These are phyloP conservation scores for Jacana jacana DNA, from an alignment of 2,113 vertebrate species.

Conservation along the genomic window DNA sequence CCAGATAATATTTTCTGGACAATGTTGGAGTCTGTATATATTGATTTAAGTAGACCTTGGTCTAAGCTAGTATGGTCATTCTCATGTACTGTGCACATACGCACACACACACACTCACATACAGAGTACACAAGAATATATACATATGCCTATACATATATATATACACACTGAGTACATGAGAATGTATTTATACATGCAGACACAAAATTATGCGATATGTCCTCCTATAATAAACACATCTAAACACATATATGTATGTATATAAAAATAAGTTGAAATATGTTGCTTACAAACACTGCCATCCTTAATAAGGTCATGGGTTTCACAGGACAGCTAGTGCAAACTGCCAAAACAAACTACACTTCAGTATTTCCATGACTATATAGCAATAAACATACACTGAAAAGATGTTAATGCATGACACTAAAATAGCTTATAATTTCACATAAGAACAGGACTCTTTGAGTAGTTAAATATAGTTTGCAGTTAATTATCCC, in stretches of 20 bases:
- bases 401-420: neutral
- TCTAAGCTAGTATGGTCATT: neutral
- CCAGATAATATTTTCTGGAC: neutral
- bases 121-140: neutral
- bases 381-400: neutral
- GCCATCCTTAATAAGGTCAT: neutral
- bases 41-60: neutral
- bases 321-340: neutral
- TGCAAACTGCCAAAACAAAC: neutral
- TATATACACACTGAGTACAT: neutral
- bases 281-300: neutral
- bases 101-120: neutral
- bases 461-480: constrained; percentile 38
- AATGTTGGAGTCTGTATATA: neutral
- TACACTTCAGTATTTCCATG: neutral
- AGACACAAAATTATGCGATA: neutral
- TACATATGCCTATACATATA: no score
- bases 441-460: constrained; percentile 1
- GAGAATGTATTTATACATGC: neutral
- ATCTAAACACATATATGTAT: neutral
- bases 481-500: constrained; percentile 46
- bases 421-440: neutral
- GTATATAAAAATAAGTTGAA: neutral
- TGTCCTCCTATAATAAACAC: neutral
- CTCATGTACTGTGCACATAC: neutral